These are phyloP conservation scores for Phrynosoma platyrhinos DNA, from an alignment of 2,113 vertebrate species.

Conservation along the genomic window DNA sequence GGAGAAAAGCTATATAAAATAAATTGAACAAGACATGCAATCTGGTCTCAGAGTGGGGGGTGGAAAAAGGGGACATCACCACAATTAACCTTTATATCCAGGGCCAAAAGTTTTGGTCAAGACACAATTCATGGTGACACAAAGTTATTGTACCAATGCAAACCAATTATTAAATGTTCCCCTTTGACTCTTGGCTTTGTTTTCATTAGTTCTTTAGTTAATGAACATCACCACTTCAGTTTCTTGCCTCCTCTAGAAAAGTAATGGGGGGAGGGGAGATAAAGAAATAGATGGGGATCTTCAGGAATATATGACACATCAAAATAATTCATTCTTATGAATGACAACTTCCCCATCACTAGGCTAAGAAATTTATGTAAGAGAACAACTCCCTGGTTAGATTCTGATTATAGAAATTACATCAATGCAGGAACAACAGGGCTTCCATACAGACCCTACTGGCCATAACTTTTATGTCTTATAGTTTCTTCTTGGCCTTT, in stretches of 20 bases:
- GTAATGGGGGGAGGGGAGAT: background rate
- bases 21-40: constrained; percentile 40
- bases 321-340: constrained; percentile 30
- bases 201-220: constrained; percentile 1
- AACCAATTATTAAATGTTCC: constrained; percentile 40
- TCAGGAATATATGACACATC: constrained; percentile 16
- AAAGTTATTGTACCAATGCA: constrained; percentile 31
- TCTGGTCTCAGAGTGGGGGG: constrained; percentile 10
- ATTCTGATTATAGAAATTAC: constrained; percentile 37
- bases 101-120: background rate
- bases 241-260: constrained; percentile 42
- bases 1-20: constrained; percentile 32
- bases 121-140: constrained; percentile 42
- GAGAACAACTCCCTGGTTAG: constrained; percentile 26
- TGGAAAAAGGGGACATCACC: background rate
- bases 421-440: constrained; percentile 39
- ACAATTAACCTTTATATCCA: background rate
- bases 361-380: constrained; percentile 32
- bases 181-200: constrained; percentile 48
- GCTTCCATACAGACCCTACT: constrained; percentile 9
- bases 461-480: constrained; percentile 36
- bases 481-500: background rate
- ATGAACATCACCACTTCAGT: background rate
- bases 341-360: constrained; percentile 44
- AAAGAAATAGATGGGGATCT: background rate